Evolutionary conservation across 1,140 invertebrate species (phyloP).

Genomic region (Euwallacea similis): DNA sequence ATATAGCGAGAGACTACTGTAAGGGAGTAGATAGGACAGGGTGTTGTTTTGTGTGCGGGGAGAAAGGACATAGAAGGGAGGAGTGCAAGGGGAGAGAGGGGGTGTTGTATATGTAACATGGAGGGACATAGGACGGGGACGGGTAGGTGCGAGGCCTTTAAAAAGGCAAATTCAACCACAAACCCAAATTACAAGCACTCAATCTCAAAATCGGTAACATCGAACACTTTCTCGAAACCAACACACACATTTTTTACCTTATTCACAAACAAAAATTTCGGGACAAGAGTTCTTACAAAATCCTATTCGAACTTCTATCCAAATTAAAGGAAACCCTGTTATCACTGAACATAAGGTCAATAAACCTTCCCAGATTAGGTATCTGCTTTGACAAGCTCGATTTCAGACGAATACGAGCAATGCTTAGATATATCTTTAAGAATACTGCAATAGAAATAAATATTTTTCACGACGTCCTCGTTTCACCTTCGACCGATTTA

Average conservation of each 20-base stretch:
- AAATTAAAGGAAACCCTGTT: conserved; percentile 7
- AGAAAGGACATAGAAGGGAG: too few relatives aligned
- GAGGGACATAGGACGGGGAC: too few relatives aligned
- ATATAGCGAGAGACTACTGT: too few relatives aligned
- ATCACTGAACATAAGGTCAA: neutral
- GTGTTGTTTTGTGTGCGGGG: too few relatives aligned
- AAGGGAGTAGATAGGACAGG: too few relatives aligned
- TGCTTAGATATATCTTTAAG: conserved; percentile 7
- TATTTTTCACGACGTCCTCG: conserved; percentile 4
- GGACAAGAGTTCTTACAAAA: neutral
- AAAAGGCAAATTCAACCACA: neutral
- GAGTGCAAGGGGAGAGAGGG: too few relatives aligned
- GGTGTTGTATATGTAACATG: too few relatives aligned
- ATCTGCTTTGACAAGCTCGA: neutral
- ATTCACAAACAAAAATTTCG: neutral
- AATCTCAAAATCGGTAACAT: neutral
- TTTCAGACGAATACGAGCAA: neutral
- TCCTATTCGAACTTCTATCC: neutral
- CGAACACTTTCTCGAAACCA: neutral
- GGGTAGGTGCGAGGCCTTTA: too few relatives aligned
- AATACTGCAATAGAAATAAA: conserved; percentile 12
- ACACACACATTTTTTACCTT: neutral
- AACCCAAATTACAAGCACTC: neutral
- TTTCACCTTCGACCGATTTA: neutral
- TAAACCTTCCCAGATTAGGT: neutral